Evolutionary conservation across 2,797 vertebrate genomes (phyloP).

Genomic region (Orestias chungarensis): DNA sequence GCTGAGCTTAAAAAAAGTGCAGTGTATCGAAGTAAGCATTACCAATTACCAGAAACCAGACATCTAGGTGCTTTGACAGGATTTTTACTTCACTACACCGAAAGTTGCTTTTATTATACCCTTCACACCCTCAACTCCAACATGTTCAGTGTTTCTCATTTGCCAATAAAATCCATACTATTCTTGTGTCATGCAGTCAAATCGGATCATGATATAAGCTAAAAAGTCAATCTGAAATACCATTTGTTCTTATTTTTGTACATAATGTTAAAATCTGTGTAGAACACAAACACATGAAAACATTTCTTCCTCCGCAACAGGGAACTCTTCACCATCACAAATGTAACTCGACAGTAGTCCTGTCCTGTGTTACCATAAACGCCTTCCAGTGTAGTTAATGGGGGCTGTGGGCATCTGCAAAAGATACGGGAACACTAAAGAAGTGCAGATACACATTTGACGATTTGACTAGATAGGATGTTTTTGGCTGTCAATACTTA

Average conservation of each 20-base stretch:
- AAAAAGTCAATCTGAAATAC: conserved; percentile 33
- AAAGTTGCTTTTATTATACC: not conserved
- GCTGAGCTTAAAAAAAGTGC: conserved; percentile 17
- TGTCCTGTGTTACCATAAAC: conserved; percentile 84
- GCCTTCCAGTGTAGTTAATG: conserved; percentile 94
- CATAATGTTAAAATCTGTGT: conserved; percentile 20
- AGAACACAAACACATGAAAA: conserved; percentile 44
- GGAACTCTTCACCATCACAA: conserved; percentile 14
- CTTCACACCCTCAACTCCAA: not conserved
- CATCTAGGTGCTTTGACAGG: conserved; percentile 14
- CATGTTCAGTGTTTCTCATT: not conserved
- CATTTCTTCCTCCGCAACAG: conserved; percentile 28
- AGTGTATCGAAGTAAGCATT: conserved; percentile 25
- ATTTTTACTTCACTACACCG: conserved; percentile 23
- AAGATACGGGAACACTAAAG: conserved; percentile 4
- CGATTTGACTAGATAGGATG: conserved; percentile 1
- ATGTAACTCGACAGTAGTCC: conserved; percentile 1
- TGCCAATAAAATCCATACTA: not conserved
- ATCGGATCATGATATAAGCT: not conserved
- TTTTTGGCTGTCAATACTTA: conserved; percentile 72
- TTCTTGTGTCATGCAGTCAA: conserved; percentile 11
- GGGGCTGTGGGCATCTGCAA: conserved; percentile 95
- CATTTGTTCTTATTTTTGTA: conserved; percentile 7
- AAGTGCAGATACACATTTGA: not conserved
- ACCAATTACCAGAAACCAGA: conserved; percentile 10